These are phyloP conservation scores for Anolis apletophallus DNA, from an alignment of 2,797 vertebrate species.

Conservation along the genomic window DNA sequence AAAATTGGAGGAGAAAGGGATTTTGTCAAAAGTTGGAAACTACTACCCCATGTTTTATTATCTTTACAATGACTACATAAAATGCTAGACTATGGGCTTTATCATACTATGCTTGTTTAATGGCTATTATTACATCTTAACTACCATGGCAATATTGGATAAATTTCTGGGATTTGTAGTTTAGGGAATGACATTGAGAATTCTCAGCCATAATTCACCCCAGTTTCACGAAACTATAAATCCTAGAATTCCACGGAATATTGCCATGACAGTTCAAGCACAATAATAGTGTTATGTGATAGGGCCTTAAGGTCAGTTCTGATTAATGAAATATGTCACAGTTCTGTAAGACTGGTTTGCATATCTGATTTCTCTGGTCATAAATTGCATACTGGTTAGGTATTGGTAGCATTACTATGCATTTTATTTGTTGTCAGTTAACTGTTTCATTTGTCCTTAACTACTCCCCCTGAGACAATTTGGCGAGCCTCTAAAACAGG, in stretches of 20 bases:
- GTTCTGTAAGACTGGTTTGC: neutral
- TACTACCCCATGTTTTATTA: neutral
- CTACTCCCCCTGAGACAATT: neutral
- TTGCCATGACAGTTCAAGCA: no score
- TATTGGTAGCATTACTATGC: conserved; percentile 14
- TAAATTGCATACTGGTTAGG: conserved; percentile 13
- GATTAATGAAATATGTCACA: neutral
- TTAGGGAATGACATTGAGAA: no score
- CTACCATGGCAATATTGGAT: no score
- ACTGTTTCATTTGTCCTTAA: conserved; percentile 40
- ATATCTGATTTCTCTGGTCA: conserved; percentile 38
- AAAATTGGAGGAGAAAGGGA: neutral
- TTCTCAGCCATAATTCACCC: no score
- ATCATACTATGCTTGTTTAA: no score
- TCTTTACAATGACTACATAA: neutral
- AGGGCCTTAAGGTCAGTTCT: neutral
- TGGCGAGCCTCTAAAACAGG: neutral
- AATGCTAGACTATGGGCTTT: neutral
- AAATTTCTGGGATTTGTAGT: no score
- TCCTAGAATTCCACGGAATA: no score
- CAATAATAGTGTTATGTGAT: no score
- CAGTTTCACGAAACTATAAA: no score
- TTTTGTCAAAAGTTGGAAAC: neutral
- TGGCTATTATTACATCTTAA: no score
- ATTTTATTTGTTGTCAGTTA: conserved; percentile 37